These are phyloP conservation scores for Dynastes tityus DNA, from an alignment of 2,888 invertebrate genomes.

Conservation along the genomic window DNA sequence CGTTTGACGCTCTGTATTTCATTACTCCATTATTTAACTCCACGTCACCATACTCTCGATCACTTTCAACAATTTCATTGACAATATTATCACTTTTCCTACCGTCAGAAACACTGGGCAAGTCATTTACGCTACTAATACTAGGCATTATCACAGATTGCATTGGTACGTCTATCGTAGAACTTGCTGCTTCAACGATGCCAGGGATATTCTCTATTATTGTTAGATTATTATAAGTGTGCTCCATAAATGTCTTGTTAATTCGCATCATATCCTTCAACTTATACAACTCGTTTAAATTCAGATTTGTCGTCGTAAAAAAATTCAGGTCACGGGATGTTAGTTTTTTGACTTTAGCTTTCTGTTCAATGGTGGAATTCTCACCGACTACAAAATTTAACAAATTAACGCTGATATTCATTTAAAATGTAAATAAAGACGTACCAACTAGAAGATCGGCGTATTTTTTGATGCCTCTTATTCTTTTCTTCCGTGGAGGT, in stretches of 20 bases:
- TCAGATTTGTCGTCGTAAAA: constrained; percentile 74
- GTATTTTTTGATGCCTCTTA: constrained; percentile 58
- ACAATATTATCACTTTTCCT: not conserved
- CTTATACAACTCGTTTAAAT: constrained; percentile 75
- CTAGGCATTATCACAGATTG: constrained; percentile 45
- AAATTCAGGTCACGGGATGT: constrained; percentile 79
- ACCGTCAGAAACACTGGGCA: not conserved
- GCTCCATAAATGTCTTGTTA: constrained; percentile 59
- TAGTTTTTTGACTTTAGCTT: constrained; percentile 79
- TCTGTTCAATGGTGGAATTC: constrained; percentile 76
- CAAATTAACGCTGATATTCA: constrained; percentile 6
- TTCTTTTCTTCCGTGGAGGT: constrained; percentile 58
- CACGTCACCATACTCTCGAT: not conserved
- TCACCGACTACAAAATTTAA: constrained; percentile 75
- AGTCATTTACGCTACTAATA: constrained; percentile 34
- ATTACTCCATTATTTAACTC: not conserved
- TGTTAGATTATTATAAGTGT: constrained; percentile 66
- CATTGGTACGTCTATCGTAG: constrained; percentile 10
- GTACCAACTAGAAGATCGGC: constrained; percentile 61
- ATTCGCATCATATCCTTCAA: constrained; percentile 68
- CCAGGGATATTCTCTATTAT: constrained; percentile 56
- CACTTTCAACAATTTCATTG: not conserved
- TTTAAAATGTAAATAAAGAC: constrained; percentile 28
- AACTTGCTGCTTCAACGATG: constrained; percentile 22
- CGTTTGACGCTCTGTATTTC: constrained; percentile 18